Percentiles rank a stretch among this genome's conserved stretches.
phyloP scores from a whole-genome alignment of 2,113 vertebrate genomes.

The Salvelinus sp. region DNA sequence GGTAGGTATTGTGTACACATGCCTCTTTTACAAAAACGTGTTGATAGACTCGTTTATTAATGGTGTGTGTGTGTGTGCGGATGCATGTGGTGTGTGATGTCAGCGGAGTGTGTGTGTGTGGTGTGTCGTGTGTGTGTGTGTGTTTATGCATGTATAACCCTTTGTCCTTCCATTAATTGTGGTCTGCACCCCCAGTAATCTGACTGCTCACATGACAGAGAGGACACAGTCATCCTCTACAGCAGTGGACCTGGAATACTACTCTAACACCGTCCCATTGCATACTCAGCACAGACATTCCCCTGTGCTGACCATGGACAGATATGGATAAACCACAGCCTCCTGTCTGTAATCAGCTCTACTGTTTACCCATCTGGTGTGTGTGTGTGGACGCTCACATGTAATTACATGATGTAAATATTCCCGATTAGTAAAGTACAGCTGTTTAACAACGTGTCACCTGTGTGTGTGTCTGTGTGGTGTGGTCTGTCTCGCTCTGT shows the following conservation, averaged over 20 bases:
- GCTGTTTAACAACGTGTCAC: constrained; percentile 18
- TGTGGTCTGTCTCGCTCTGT: constrained; percentile 2
- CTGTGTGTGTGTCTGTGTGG: constrained; percentile 1
- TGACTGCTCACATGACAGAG: too few species aligned
- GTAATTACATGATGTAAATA: constrained; percentile 21
- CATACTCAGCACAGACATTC: neutral
- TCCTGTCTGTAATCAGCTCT: constrained; percentile 23
- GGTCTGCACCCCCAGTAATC: too few species aligned
- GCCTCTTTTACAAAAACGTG: too few species aligned
- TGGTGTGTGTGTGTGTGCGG: neutral
- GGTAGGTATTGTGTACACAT: too few species aligned
- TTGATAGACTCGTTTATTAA: neutral
- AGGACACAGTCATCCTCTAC: too few species aligned
- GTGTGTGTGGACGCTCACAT: constrained; percentile 13
- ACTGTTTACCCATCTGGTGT: constrained; percentile 58
- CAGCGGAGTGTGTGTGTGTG: neutral
- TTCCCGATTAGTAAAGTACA: constrained; percentile 32
- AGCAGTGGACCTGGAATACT: too few species aligned
- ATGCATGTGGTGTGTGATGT: too few species aligned
- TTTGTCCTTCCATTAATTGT: too few species aligned
- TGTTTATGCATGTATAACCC: neutral
- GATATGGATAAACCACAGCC: neutral
- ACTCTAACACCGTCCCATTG: neutral
- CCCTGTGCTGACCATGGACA: neutral
- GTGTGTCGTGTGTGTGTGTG: neutral